A percentile compares a stretch with the other conserved stretches of the same genome.
phyloP scores from a whole-genome alignment of 2,113 vertebrate genomes.

The Amazona guildingii region DNA sequence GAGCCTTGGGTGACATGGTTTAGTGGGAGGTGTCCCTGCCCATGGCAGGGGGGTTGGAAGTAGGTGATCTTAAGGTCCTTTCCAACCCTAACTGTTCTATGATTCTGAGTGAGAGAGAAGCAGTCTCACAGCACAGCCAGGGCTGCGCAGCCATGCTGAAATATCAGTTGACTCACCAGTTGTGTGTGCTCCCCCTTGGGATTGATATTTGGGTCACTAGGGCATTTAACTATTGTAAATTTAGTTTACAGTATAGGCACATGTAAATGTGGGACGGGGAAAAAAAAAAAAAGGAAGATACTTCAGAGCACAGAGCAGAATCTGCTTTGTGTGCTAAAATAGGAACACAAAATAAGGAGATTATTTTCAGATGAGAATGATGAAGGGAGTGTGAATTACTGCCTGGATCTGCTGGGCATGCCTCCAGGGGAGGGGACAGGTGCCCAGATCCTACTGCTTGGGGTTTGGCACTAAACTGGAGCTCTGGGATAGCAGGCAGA shows the following conservation, averaged over 20 bases:
- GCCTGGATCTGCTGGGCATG: background rate
- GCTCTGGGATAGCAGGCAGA: background rate
- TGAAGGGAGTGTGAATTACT: background rate
- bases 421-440: background rate
- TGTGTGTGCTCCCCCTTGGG: background rate
- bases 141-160: background rate
- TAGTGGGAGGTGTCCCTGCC: too few species aligned
- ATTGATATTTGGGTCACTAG: slow-evolving; percentile 23
- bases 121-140: background rate
- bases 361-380: background rate
- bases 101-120: background rate
- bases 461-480: background rate
- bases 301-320: background rate
- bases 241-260: rapidly evolving
- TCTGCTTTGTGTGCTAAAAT: background rate
- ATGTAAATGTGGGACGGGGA: background rate
- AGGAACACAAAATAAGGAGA: background rate
- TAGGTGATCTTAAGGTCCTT: too few species aligned
- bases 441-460: background rate
- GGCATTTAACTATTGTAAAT: background rate
- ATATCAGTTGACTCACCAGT: background rate
- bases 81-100: too few species aligned
- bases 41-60: too few species aligned
- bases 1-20: too few species aligned
- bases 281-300: background rate